phyloP scores from a whole-genome alignment of 2,888 invertebrate genomes.

The Metellina segmentata region DNA sequence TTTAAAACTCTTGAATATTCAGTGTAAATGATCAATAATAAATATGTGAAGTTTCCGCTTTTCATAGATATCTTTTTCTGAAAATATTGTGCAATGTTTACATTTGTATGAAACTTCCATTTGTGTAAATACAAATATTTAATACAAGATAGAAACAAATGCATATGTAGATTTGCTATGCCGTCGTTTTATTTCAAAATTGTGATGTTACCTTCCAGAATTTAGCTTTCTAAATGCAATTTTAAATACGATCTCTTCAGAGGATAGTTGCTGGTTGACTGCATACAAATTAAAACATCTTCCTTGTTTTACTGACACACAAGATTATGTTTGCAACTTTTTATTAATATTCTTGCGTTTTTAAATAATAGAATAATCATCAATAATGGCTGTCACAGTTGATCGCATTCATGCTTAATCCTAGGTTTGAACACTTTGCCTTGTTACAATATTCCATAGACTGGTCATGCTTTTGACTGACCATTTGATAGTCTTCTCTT shows the following conservation, averaged over 20 bases:
- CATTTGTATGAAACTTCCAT: neutral
- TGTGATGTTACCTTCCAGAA: neutral
- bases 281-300: neutral
- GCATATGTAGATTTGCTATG: neutral
- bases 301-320: neutral
- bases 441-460: too few species aligned
- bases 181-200: neutral
- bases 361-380: too few species aligned
- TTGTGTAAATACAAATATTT: constrained; percentile 26
- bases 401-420: too few species aligned
- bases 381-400: too few species aligned
- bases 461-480: too few species aligned
- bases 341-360: too few species aligned
- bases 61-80: neutral
- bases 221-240: neutral
- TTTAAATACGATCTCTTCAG: neutral
- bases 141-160: neutral
- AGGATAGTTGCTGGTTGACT: neutral
- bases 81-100: neutral
- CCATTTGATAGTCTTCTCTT: too few species aligned
- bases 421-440: too few species aligned
- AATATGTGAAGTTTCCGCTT: neutral
- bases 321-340: neutral
- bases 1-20: neutral
- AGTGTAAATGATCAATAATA: neutral